phyloP scores from a whole-genome alignment of 2,888 invertebrate genomes.

The Trichacis sp. region DNA sequence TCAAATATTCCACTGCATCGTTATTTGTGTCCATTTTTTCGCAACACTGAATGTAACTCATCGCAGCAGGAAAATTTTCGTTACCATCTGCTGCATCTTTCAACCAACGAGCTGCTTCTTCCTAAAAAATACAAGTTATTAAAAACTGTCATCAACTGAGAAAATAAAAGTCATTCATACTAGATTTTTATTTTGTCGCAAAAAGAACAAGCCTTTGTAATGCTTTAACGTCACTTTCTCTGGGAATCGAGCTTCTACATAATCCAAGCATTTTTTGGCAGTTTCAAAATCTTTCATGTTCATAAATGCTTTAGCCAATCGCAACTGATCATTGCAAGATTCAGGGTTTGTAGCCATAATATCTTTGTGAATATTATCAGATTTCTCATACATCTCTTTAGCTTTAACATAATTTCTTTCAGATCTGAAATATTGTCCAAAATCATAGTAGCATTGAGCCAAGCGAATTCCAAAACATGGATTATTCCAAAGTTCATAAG shows the following conservation, averaged over 20 bases:
- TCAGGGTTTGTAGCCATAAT: not conserved
- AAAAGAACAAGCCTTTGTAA: not conserved
- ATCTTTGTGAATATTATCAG: not conserved
- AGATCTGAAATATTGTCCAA: no score
- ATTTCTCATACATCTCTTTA: no score
- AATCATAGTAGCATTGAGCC: no score
- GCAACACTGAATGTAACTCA: not conserved
- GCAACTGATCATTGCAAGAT: not conserved
- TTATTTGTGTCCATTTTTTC: not conserved
- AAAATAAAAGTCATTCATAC: no score
- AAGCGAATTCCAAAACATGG: no score
- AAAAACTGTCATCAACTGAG: no score
- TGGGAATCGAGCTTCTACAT: not conserved
- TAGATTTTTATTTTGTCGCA: no score
- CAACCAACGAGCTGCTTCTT: no score
- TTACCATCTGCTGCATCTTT: no score
- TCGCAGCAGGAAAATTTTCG: not conserved
- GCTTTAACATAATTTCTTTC: no score
- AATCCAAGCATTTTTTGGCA: not conserved
- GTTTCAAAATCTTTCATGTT: not conserved
- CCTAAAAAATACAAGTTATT: no score
- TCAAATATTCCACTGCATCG: not conserved
- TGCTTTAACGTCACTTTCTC: not conserved
- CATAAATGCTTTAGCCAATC: not conserved
- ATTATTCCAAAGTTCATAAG: no score